phyloP scores from a whole-genome alignment of 2,888 invertebrate genomes.

The Drosophila differens region DNA sequence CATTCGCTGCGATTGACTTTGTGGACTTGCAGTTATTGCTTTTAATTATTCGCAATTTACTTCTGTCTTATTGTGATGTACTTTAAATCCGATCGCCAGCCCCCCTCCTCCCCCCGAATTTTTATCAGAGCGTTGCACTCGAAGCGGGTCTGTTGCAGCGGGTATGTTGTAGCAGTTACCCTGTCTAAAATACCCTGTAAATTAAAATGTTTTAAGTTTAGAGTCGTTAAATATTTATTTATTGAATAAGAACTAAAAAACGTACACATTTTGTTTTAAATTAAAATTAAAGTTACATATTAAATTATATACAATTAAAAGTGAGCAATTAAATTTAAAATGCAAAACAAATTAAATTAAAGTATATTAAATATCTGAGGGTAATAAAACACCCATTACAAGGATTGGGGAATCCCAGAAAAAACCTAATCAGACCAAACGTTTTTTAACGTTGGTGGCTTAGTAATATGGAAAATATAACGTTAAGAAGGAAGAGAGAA shows the following conservation, averaged over 20 bases:
- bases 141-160: slow-evolving; percentile 3
- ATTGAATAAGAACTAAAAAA: background rate
- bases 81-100: slow-evolving; percentile 6
- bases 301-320: background rate
- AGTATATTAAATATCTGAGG: background rate
- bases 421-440: background rate
- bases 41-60: slow-evolving; percentile 74
- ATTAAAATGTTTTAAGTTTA: background rate
- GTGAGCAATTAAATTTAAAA: background rate
- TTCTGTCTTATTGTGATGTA: slow-evolving; percentile 44
- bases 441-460: background rate
- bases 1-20: slow-evolving; percentile 49
- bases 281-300: background rate
- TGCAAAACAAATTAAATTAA: background rate
- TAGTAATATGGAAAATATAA: background rate
- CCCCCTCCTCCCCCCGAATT: background rate
- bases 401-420: background rate
- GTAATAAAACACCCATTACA: background rate
- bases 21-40: slow-evolving; percentile 17
- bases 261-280: background rate
- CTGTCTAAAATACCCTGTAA: slow-evolving; percentile 2
- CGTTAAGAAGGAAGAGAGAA: rapidly evolving
- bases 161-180: background rate
- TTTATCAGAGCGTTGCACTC: slow-evolving; percentile 30
- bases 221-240: background rate